Evolutionary conservation across 2,113 vertebrate species (phyloP), one percentile per base, ranked within the genome.

Genomic region (Irena cyanogastra): DNA sequence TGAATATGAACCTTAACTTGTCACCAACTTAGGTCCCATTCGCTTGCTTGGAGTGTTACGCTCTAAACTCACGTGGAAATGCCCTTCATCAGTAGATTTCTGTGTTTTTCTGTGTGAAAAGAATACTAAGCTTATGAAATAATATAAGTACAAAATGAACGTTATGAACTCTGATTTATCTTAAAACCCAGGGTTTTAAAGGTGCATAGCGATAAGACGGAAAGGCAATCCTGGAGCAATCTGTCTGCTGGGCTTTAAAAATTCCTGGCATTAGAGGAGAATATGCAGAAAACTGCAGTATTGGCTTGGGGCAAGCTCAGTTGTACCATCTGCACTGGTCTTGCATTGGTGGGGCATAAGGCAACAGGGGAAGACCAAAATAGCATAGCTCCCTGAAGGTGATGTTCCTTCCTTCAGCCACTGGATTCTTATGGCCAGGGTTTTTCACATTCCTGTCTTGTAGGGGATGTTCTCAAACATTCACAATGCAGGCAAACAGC

Each of bases 401-500:
- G 79, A 52, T 92, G 85, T 93, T 91, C 79, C 71, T 83, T 74
- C 63, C 54, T 59, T 65, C 54, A 39, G 42, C 42, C 59, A 17
- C 26, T 53, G 61, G 19, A 26, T 49, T 61, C n/a, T 76, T 69
- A 20, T 39, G 71, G 81, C 30, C 66, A 30, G n/a, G 13, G 71
- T 83, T 65, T 70, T 94, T 83, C 71, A 37, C 71, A 53, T 78
- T 53, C 59, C 42, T 42, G 31, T 76, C 41, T 82, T 47, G 45
- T 26, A 69, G 42, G 71, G 76, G 79, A 90, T 96, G 94, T 97
- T 94, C 94, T 97, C 94, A 92, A 92, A 80, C 75, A 54, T 80
- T 92, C 1, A 19, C 88, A 88, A 44, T 88, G 92, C 45, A 53
- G 83, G 85, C 88, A 65, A 61, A 70, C 49, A n/a, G 78, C 0